phyloP scores from a whole-genome alignment of 2,797 vertebrate species.

The Rachycentron canadum region DNA sequence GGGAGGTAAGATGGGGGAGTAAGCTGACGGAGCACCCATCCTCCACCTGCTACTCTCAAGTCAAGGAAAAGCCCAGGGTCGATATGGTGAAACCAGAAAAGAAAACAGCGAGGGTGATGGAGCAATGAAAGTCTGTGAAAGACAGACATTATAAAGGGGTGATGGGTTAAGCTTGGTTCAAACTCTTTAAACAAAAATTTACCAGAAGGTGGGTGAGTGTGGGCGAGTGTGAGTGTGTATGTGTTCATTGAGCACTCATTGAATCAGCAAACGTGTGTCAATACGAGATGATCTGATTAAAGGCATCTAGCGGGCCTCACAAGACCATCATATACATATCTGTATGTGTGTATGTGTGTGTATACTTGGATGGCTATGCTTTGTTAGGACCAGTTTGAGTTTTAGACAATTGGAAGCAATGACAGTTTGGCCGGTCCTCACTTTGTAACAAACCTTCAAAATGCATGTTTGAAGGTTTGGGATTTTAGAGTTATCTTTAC shows the following conservation, averaged over 20 bases:
- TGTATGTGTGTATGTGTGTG: not conserved
- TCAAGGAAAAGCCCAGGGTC: not conserved
- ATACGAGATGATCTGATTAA: slow-evolving; percentile 68
- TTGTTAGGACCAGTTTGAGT: not conserved
- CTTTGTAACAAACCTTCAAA: not conserved
- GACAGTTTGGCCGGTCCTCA: too few relatives aligned
- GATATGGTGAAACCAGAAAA: slow-evolving; percentile 7
- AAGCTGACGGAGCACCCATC: slow-evolving; percentile 42
- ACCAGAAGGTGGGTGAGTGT: slow-evolving; percentile 9
- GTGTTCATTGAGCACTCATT: slow-evolving; percentile 21
- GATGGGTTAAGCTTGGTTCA: slow-evolving; percentile 37
- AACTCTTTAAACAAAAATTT: slow-evolving; percentile 44
- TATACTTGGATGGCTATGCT: not conserved
- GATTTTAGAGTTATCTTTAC: not conserved
- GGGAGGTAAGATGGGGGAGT: slow-evolving; percentile 43
- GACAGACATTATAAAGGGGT: slow-evolving; percentile 26
- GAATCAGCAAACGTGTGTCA: slow-evolving; percentile 57
- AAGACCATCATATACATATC: slow-evolving; percentile 5
- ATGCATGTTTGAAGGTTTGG: not conserved
- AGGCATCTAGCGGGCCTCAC: slow-evolving; percentile 57
- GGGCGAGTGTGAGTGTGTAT: too few relatives aligned
- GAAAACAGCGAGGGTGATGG: slow-evolving; percentile 9
- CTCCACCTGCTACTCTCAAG: slow-evolving; percentile 65
- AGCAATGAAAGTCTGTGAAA: slow-evolving; percentile 20
- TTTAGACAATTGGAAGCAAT: not conserved